Conservation (phyloP, 2,888 invertebrate species). For the Aspidiotus destructor region DNA sequence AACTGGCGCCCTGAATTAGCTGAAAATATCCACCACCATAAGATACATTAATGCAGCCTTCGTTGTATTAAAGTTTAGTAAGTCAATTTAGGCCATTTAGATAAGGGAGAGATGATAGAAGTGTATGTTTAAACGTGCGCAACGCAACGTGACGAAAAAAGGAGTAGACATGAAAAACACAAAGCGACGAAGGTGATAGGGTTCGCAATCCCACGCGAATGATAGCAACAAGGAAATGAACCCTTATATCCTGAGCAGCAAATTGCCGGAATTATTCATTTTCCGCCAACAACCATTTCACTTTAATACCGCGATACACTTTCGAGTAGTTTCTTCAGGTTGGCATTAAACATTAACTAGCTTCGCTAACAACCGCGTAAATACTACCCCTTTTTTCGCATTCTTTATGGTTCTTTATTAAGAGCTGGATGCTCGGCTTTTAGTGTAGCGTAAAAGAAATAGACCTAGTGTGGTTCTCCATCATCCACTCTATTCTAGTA, state of each 20-base stretch:
- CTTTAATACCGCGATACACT: conserved; percentile 14
- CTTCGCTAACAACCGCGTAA: conserved; percentile 26
- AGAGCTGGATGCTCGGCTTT: neutral
- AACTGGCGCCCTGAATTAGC: too few species aligned
- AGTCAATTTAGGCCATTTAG: conserved; percentile 17
- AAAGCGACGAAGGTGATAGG: conserved; percentile 14
- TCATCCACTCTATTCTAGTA: too few species aligned
- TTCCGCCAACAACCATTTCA: conserved; percentile 25
- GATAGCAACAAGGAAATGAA: conserved; percentile 29
- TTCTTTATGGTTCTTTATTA: conserved; percentile 2
- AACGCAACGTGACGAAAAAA: neutral
- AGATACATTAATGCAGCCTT: neutral
- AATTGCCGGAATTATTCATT: conserved; percentile 29
- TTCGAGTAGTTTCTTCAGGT: conserved; percentile 22
- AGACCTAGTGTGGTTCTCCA: too few species aligned
- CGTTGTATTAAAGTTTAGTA: neutral
- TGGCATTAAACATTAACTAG: conserved; percentile 26
- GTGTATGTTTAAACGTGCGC: conserved; percentile 10
- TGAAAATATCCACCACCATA: neutral
- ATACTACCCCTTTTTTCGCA: conserved; percentile 15
- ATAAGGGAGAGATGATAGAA: conserved; percentile 8
- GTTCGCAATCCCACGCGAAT: conserved; percentile 21
- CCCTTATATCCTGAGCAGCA: conserved; percentile 24
- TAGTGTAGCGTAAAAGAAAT: neutral
- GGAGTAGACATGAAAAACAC: neutral